Conservation (phyloP, 2,888 invertebrate species). For the Drosophila stalkeri region DNA sequence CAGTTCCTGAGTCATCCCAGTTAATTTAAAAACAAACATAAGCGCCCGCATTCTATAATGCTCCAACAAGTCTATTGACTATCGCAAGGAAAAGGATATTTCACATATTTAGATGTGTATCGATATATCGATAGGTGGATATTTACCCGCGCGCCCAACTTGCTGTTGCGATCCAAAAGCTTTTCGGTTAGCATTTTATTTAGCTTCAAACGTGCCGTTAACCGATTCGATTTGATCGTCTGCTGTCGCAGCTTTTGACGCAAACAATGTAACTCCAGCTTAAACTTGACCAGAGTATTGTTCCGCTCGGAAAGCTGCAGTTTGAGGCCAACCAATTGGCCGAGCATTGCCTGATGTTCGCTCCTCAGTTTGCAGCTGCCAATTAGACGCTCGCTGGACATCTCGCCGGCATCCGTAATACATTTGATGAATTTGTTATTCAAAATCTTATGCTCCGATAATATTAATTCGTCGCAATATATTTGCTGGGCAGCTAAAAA, state of each 20-base stretch:
- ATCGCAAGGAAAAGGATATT: neutral
- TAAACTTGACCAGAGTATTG: neutral
- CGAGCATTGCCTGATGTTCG: neutral
- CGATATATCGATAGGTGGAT: neutral
- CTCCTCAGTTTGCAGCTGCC: neutral
- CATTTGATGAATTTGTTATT: neutral
- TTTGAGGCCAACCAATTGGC: neutral
- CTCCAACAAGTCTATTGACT: constrained; percentile 10
- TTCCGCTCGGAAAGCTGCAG: neutral
- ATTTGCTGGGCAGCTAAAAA: constrained; percentile 23
- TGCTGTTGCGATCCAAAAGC: constrained; percentile 10
- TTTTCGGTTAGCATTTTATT: constrained; percentile 1
- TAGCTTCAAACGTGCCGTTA: neutral
- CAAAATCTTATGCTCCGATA: neutral
- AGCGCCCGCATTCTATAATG: constrained; percentile 15
- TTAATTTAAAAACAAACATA: constrained; percentile 16
- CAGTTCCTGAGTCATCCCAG: constrained; percentile 23
- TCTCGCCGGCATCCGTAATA: neutral
- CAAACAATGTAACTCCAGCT: constrained; percentile 7
- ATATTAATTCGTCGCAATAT: constrained; percentile 6
- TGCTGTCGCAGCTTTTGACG: neutral
- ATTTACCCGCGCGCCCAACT: constrained; percentile 25
- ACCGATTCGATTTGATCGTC: neutral
- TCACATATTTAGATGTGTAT: neutral
- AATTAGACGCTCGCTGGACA: neutral